Evolutionary conservation across 2,113 vertebrate species (phyloP).

Genomic region (Xiphorhynchus elegans): DNA sequence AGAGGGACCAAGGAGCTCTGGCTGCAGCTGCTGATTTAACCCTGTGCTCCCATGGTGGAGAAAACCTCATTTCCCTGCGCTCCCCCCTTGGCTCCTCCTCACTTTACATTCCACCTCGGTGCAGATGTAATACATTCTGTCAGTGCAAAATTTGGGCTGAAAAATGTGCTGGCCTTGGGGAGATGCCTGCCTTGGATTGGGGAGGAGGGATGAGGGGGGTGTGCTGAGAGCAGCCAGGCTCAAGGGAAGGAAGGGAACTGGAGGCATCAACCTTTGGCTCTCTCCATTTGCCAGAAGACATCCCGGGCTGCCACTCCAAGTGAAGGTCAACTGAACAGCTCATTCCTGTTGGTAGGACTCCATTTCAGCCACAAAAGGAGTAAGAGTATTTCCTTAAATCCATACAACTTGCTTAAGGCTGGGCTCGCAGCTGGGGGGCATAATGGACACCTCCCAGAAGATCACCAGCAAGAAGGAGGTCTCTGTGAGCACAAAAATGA

Average conservation of each 20-base stretch:
- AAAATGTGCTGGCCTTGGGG: slow-evolving; percentile 18
- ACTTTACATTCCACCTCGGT: neutral
- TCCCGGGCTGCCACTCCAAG: neutral
- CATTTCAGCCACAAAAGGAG: neutral
- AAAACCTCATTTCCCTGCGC: slow-evolving; percentile 16
- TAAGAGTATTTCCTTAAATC: neutral
- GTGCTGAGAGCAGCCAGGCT: rapidly evolving
- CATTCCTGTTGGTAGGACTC: rapidly evolving
- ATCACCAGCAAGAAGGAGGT: neutral
- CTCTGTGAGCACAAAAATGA: neutral
- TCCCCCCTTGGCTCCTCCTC: neutral
- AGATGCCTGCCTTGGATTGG: neutral
- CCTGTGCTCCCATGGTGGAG: neutral
- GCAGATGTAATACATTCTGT: slow-evolving; percentile 24
- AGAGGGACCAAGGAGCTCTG: neutral
- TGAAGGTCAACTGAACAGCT: neutral
- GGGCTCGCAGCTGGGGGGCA: rapidly evolving
- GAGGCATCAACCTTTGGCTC: neutral
- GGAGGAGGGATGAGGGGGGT: neutral
- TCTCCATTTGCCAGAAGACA: neutral
- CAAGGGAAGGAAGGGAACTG: neutral
- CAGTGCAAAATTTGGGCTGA: slow-evolving; percentile 35
- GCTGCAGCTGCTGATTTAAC: neutral
- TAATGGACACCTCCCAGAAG: neutral
- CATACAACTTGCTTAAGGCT: rapidly evolving